phyloP scores from a whole-genome alignment of 2,888 invertebrate species.

The Drosophila histrio region DNA sequence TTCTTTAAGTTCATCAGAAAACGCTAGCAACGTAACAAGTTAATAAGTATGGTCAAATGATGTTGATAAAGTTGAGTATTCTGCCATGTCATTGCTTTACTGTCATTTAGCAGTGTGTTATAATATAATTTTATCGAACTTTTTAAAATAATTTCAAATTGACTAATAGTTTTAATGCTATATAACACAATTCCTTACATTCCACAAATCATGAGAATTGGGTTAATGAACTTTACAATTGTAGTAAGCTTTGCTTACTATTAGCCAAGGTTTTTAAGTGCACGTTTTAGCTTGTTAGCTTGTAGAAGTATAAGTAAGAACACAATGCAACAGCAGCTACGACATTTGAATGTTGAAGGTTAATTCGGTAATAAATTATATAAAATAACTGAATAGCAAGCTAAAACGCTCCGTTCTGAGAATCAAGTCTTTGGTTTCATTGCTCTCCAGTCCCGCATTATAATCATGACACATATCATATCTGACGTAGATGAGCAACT shows the following conservation, averaged over 20 bases:
- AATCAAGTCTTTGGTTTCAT: constrained; percentile 15
- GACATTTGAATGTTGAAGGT: constrained; percentile 73
- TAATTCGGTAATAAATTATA: constrained; percentile 65
- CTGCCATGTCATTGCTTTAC: no score
- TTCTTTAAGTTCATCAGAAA: no score
- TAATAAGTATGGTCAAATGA: no score
- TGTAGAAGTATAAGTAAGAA: constrained; percentile 3
- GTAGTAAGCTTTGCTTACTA: constrained; percentile 43
- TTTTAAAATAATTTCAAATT: no score
- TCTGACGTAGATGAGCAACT: constrained; percentile 56
- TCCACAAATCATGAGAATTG: constrained; percentile 47
- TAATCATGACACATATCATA: constrained; percentile 59
- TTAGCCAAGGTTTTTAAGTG: constrained; percentile 62
- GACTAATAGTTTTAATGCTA: background rate
- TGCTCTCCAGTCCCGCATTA: constrained; percentile 29
- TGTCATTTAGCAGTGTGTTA: no score
- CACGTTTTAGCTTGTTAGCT: constrained; percentile 53
- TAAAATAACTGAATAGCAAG: constrained; percentile 23
- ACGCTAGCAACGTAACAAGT: no score
- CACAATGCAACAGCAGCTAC: constrained; percentile 23
- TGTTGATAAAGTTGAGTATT: no score
- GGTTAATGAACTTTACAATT: constrained; percentile 61
- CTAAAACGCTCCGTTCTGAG: constrained; percentile 10
- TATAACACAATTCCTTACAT: background rate
- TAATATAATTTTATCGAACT: no score